Base-by-base conservation (phyloP, 2,888 invertebrate species). In the Hypomecis punctinalis region DNA sequence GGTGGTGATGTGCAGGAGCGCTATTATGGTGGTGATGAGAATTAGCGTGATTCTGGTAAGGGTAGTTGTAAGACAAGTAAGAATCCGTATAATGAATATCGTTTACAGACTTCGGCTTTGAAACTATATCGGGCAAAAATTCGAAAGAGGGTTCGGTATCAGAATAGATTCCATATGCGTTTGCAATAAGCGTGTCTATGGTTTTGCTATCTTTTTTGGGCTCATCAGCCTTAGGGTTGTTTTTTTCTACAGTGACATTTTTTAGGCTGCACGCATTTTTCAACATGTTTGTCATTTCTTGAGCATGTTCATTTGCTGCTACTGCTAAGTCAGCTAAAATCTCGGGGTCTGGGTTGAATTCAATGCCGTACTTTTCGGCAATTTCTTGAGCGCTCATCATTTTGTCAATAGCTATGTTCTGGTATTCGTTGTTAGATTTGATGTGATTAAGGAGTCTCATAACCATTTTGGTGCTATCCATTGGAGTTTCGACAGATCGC, bases 381-480 rank as follows among this genome's bases (percentile, higher is more conserved):
- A 92, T 92, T 76, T 93, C 89, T 77, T 92, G 91, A 49, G 92
- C 92, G 2, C 85, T 80, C 91, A 93, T 91, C 90, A 93, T 90
- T 73, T 93, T 92, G 10, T 92, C 93, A 11, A 93, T 91, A 2
- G 91, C 91, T n/a, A 91, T 85, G 64, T 91, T 92, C 61, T 93
- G 93, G 63, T 86, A 87, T 72, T 93, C 92, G 55, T 92, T 93
- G 66, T 85, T 90, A 0, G 82, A 81, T 69, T 91, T 92, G 1
- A 93, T 92, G 64, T 93, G 92, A 61, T 87, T 88, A 1, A 93
- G 73, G 33, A 93, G 67, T 72, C 88, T 82, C 79, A 85, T 86
- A 0, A 93, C 83, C 9, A 91, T 61, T 39, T 88, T 78, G 1
- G 89, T 82, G 71, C 89, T 90, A 39, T 88, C 92, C 81, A 90